Conservation (phyloP, 2,113 vertebrate species). For the Galeopterus variegatus region DNA sequence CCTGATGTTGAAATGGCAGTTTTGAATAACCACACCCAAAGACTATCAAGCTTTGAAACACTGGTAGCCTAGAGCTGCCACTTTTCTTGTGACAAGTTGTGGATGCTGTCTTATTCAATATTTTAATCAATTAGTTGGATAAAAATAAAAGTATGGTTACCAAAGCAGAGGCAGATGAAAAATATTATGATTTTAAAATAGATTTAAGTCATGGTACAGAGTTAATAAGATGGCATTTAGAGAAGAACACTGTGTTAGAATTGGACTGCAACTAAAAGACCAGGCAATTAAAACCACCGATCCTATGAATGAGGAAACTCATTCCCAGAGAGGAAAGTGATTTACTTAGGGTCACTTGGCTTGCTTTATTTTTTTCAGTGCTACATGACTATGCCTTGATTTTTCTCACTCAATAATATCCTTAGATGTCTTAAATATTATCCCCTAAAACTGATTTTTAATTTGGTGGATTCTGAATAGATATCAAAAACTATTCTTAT, state of each 20-base stretch:
- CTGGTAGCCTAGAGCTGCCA: background rate
- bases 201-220: background rate
- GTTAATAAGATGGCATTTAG: background rate
- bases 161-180: background rate
- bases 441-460: background rate
- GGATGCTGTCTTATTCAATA: background rate
- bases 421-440: background rate
- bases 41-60: background rate
- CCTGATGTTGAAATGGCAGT: background rate
- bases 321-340: background rate
- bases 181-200: background rate
- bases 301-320: background rate
- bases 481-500: background rate
- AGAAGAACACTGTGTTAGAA: background rate
- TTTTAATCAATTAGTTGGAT: background rate
- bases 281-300: fast-evolving
- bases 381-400: background rate
- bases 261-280: background rate
- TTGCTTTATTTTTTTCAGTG: background rate
- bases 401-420: background rate
- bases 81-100: background rate
- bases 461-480: background rate
- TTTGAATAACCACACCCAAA: background rate
- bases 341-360: too few relatives aligned
- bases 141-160: background rate